Conservation (phyloP, 2,797 vertebrate species). For the Liparis tanakae region DNA sequence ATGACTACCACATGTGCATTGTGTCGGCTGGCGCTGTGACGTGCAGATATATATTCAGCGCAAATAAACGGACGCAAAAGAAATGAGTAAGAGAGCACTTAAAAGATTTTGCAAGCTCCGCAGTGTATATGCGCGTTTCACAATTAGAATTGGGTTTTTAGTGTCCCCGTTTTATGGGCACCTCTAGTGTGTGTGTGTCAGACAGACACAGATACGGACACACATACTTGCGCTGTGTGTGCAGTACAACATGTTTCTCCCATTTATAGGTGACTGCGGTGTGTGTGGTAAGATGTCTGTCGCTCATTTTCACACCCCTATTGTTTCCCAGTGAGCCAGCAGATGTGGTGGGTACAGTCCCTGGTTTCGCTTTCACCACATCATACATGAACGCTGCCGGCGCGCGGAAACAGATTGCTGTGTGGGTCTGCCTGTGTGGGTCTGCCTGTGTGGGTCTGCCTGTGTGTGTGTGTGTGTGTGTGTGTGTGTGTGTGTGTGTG, state of each 20-base stretch:
- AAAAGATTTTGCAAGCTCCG: constrained; percentile 55
- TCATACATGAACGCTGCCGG: constrained; percentile 51
- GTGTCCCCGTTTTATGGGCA: constrained; percentile 53
- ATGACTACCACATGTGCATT: constrained; percentile 85
- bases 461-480: constrained; percentile 3
- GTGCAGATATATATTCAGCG: constrained; percentile 77
- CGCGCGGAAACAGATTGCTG: constrained; percentile 43
- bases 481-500: constrained; percentile 7
- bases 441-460: no score
- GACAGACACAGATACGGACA: not conserved
- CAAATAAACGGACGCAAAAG: constrained; percentile 73
- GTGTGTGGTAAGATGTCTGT: constrained; percentile 72
- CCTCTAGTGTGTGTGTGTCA: constrained; percentile 16
- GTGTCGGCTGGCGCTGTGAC: constrained; percentile 77
- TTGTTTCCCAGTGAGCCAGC: constrained; percentile 72
- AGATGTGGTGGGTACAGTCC: constrained; percentile 66
- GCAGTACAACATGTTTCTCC: constrained; percentile 47
- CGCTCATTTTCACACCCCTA: constrained; percentile 74
- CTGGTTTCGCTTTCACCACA: constrained; percentile 62
- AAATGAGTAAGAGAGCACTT: constrained; percentile 66
- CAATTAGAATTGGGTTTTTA: constrained; percentile 58
- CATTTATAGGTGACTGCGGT: constrained; percentile 74
- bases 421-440: constrained; percentile 22
- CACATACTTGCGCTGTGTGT: constrained; percentile 28
- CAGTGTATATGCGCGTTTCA: constrained; percentile 47